Percentiles rank a stretch among this genome's conserved stretches.
Conservation (phyloP, 2,113 vertebrate genomes). For the Perognathus longimembris region DNA sequence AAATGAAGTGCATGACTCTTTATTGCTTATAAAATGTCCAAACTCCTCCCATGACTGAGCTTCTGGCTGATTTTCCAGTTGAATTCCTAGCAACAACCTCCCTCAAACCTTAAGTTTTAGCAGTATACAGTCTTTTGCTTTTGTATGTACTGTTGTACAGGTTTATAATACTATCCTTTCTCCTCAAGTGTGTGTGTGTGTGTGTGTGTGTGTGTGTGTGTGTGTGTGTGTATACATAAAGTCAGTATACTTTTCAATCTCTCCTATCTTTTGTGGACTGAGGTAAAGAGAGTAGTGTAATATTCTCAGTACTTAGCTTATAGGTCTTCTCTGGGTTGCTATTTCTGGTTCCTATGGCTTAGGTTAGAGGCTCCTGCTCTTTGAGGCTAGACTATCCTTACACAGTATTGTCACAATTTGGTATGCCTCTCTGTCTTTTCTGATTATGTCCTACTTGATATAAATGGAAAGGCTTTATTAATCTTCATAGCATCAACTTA, state of each 20-base stretch:
- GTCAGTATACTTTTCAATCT: neutral
- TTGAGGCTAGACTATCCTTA: neutral
- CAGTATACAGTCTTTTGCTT: neutral
- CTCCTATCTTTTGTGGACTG: neutral
- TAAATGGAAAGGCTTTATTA: slow-evolving; percentile 1
- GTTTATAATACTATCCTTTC: neutral
- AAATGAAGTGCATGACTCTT: neutral
- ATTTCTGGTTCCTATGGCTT: neutral
- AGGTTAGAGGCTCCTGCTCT: neutral
- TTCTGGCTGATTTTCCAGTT: neutral
- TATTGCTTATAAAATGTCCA: neutral
- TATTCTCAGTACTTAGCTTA: neutral
- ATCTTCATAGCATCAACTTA: neutral
- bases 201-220: too few relatives aligned
- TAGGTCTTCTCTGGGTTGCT: neutral
- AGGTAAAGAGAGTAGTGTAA: neutral
- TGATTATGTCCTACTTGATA: slow-evolving; percentile 30
- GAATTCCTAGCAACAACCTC: neutral
- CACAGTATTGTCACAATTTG: neutral
- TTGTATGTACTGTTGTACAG: neutral
- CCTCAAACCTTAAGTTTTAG: neutral
- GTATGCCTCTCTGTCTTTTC: neutral
- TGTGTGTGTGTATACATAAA: neutral
- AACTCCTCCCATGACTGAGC: neutral
- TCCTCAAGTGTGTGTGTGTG: neutral